phyloP scores from a whole-genome alignment of 2,113 vertebrate species.

The Percina caprodes region DNA sequence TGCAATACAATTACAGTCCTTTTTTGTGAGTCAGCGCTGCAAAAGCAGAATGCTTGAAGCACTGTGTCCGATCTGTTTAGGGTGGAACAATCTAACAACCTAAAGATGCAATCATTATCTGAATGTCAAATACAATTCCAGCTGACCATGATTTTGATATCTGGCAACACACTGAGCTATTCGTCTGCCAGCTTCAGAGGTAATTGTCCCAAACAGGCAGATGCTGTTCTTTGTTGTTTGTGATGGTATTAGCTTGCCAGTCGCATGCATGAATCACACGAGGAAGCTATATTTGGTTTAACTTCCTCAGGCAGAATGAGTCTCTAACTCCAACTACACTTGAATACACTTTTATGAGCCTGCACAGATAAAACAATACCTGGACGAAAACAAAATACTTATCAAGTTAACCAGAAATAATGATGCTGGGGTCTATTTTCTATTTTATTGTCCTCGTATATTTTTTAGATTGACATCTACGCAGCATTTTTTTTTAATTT shows the following conservation, averaged over 20 bases:
- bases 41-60: conserved; percentile 38
- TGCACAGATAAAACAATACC: neutral
- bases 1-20: conserved; percentile 10
- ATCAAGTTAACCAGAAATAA: conserved; percentile 18
- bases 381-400: neutral
- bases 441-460: neutral
- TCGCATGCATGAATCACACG: conserved; percentile 33
- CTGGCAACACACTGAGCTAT: conserved; percentile 28
- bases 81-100: conserved; percentile 12
- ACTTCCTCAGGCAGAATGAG: conserved; percentile 41
- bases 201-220: conserved; percentile 23
- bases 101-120: conserved; percentile 10
- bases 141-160: conserved; percentile 14
- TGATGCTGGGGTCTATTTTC: neutral
- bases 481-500: neutral
- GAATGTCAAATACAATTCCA: conserved; percentile 18
- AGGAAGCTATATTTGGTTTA: conserved; percentile 44
- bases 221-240: conserved; percentile 14
- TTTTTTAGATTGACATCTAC: neutral
- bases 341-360: conserved; percentile 13
- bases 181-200: conserved; percentile 3
- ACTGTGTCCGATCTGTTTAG: conserved; percentile 42
- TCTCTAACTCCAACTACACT: neutral
- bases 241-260: neutral
- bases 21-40: conserved; percentile 61